Evolutionary conservation across 2,888 invertebrate genomes (phyloP), one percentile per base, ranked within the genome.

Genomic region (Seira sanloemensis): DNA sequence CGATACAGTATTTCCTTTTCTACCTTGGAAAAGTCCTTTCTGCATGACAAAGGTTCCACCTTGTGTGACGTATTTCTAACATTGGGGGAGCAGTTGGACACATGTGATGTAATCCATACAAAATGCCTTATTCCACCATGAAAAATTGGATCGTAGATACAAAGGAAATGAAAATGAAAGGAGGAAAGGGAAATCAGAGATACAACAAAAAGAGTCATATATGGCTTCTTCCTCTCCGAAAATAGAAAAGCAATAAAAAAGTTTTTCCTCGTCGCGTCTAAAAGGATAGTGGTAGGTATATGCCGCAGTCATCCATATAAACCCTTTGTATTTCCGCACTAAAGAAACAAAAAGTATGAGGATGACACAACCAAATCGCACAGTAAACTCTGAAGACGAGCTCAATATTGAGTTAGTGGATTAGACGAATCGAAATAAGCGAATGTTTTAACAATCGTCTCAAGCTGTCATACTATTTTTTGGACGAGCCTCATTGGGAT

Each of bases 21-120:
- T n/a, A n/a, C n/a, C n/a, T n/a, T n/a, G n/a, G n/a, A n/a, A n/a
- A n/a, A n/a, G n/a, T n/a, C n/a, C n/a, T n/a, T n/a, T n/a, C n/a
- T n/a, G n/a, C n/a, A n/a, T n/a, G n/a, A n/a, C n/a, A n/a, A n/a
- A n/a, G n/a, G n/a, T n/a, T n/a, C n/a, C n/a, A n/a, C n/a, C n/a
- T n/a, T n/a, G 37, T 9, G 37, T 58, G 58, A 58, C 58, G 18
- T n/a, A 58, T 58, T 18, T n/a, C n/a, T n/a, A 18, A 58, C 9
- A n/a, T 58, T 4, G 7, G 2, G 58, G 23, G 46, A 50, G 72
- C 24, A 72, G 25, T 72, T 72, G 37, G 5, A 27, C 5, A 37
- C 21, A 16, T 2, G n/a, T 27, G 27, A 26, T 66, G 67, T 18
- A 76, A 66, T 76, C 9, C 76, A 76, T 76, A 76, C 25, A 76